These are phyloP conservation scores for Pseudococcus jackbeardsleyi DNA, from an alignment of 2,888 invertebrate genomes.

Conservation along the genomic window DNA sequence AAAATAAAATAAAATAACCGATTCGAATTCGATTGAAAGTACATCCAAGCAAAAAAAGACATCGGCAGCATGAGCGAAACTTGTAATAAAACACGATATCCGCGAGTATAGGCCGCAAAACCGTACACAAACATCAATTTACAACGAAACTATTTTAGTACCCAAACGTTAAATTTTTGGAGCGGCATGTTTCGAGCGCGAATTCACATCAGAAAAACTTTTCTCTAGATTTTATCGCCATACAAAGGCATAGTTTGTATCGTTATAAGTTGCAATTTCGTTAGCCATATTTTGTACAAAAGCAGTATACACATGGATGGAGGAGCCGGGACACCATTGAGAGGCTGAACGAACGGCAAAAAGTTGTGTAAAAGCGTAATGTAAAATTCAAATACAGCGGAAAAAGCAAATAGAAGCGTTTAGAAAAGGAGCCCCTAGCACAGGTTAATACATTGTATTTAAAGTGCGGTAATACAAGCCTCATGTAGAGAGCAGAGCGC, in stretches of 20 bases:
- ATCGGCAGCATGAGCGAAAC: background rate
- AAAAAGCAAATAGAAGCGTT: conserved; percentile 52
- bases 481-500: conserved; percentile 42
- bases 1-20: background rate
- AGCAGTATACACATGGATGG: background rate
- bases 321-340: background rate
- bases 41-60: background rate
- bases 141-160: conserved; percentile 32
- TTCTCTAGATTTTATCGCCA: background rate
- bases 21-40: background rate
- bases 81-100: background rate
- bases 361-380: conserved; percentile 44
- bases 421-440: conserved; percentile 51
- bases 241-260: conserved; percentile 3
- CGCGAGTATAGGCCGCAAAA: background rate
- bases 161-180: conserved; percentile 16
- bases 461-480: conserved; percentile 51
- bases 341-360: background rate
- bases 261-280: conserved; percentile 35
- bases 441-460: conserved; percentile 53
- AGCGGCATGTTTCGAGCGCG: background rate
- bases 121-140: conserved; percentile 12
- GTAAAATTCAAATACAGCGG: conserved; percentile 52
- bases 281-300: background rate
- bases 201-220: conserved; percentile 7